These are phyloP conservation scores for Tolmerus cingulatus DNA, from an alignment of 2,888 invertebrate genomes.

Conservation along the genomic window DNA sequence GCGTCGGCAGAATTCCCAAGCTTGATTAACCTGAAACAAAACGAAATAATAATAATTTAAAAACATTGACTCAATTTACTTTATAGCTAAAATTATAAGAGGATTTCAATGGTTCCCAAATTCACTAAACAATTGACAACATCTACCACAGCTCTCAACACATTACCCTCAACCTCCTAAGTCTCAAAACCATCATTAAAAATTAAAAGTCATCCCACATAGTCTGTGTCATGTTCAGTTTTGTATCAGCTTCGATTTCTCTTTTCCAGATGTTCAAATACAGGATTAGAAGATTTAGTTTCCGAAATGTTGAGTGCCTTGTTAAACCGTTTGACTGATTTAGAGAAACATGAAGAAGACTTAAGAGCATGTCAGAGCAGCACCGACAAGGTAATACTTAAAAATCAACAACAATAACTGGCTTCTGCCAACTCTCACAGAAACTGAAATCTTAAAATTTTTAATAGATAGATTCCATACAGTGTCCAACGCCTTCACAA, in stretches of 20 bases:
- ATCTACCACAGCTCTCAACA: not conserved
- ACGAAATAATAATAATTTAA: not conserved
- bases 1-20: too few relatives aligned
- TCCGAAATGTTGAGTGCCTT: slow-evolving; percentile 65
- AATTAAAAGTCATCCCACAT: not conserved
- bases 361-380: slow-evolving; percentile 62
- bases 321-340: slow-evolving; percentile 64
- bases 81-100: not conserved
- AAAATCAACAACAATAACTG: not conserved
- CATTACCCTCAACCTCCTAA: not conserved
- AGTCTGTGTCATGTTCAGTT: not conserved
- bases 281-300: slow-evolving; percentile 62
- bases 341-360: slow-evolving; percentile 63
- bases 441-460: slow-evolving; percentile 34
- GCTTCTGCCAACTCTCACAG: not conserved
- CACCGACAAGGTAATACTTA: slow-evolving; percentile 56
- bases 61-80: not conserved
- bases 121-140: not conserved
- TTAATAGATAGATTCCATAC: slow-evolving; percentile 54
- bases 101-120: not conserved
- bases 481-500: slow-evolving; percentile 61
- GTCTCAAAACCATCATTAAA: not conserved
- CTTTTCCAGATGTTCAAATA: slow-evolving; percentile 60
- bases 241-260: not conserved
- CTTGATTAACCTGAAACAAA: too few relatives aligned